These are phyloP conservation scores for Pygoscelis antarcticus DNA, from an alignment of 2,113 vertebrate species.

Conservation along the genomic window DNA sequence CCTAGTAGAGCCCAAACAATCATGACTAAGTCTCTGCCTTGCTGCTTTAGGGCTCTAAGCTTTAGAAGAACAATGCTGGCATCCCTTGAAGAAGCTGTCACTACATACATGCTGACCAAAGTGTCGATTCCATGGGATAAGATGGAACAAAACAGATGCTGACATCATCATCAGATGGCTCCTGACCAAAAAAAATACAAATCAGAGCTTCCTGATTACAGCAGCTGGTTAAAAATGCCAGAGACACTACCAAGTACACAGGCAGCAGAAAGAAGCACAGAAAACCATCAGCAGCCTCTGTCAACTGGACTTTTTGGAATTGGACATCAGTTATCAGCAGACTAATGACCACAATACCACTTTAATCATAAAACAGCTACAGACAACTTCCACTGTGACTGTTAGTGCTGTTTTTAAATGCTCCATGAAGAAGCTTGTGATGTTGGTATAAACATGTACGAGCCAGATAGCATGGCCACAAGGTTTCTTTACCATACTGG, in stretches of 20 bases:
- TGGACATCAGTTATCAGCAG: background rate
- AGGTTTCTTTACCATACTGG: background rate
- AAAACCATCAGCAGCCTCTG: background rate
- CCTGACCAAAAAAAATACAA: background rate
- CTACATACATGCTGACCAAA: slow-evolving; percentile 9
- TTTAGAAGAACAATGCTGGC: slow-evolving; percentile 50
- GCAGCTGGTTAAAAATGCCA: background rate
- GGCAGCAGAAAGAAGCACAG: background rate
- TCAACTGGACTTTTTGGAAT: background rate
- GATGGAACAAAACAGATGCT: slow-evolving; percentile 6
- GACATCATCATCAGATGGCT: background rate
- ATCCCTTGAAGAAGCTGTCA: background rate
- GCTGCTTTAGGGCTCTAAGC: background rate
- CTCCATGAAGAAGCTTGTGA: background rate
- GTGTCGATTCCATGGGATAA: background rate
- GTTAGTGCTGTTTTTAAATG: background rate
- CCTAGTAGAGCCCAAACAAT: background rate
- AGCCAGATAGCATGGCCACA: background rate
- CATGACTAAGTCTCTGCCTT: background rate
- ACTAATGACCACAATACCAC: background rate
- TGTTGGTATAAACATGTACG: rapidly evolving
- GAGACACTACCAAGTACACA: background rate
- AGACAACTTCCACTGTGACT: background rate
- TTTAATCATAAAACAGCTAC: background rate
- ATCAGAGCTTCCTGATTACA: background rate